Evolutionary conservation across 1,140 invertebrate species (phyloP), one percentile per base, ranked within the genome.

Genomic region (Drosophila sp.): DNA sequence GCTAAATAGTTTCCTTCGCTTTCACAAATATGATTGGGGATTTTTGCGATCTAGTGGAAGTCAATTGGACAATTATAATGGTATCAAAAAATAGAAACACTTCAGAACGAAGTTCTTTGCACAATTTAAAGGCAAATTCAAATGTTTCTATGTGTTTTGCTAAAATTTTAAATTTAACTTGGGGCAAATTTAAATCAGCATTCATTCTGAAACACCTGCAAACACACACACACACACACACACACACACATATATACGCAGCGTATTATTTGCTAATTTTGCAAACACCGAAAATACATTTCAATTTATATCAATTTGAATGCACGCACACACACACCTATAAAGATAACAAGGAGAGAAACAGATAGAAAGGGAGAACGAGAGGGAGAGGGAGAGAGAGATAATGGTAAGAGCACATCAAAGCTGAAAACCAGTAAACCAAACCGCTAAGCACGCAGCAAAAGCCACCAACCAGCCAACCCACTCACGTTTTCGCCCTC

Each of bases 271-370:
- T 63, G 63, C 63, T 75, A 74, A 78, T 74, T 74, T 74, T 54
- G 62, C 66, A 74, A 87, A 83, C 79, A 87, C 56, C 68, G 60
- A 76, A 89, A 77, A 80, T 81, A 76, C 79, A 89, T 89, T 79
- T 80, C 66, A 87, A 89, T 83, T 83, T 79, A 79, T 76, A 78
- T 87, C 83, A 86, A 79, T 87, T 87, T 67, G 32, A 44, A 73
- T 63, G 60, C 66, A 44, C 66, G 44, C 55, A 61, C 17, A 29
- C 25, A 44, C 41, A 44, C 41, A 23, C 17, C 4, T 17, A 44
- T 7, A 23, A 17, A 25, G 2, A 47, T 17, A 47, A 7, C 35
- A 38, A 40, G 62, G 41, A 64, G 55, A 63, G 50, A 57, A 11
- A 60, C 40, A 70, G 17, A 38, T 29, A 38, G 5, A 30, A 8